Base-by-base conservation (phyloP, 2,888 invertebrate species). In the Caradrina kadenii region DNA sequence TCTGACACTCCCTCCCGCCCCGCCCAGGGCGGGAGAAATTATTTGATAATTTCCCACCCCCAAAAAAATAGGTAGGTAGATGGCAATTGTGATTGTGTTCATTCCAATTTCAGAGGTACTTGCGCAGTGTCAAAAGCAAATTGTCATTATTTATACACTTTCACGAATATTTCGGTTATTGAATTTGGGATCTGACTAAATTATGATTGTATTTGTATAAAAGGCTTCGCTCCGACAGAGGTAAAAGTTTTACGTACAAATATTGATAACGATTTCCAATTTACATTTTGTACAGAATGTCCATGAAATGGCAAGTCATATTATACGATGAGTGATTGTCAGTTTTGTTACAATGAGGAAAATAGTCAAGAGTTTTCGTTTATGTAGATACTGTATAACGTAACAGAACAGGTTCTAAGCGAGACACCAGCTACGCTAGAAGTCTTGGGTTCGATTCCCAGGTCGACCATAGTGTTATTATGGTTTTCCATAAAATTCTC, bases 261-360 rank as follows among this genome's bases (percentile, higher is more conserved):
- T 72, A 49, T 54, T 19, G 49, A 26, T 53, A 50, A 15, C 52
- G 52, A 45, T 67, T 49, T 75, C 19, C 59, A 59, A 75, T 75
- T 68, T 68, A 19, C 5, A 59, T 56, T 74, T 35, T 74, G 15
- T 66, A 49, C 39, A 54, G 67, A 71, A 67, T 22, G 11, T 49
- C 19, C 1, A 1, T 8, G 4, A 13, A 39, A 39, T 11, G 8
- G 53, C 17, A 45, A 45, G 59, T 52, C 62, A 17, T 56, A 26
- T 62, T 56, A 26, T 62, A 21, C 13, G 11, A 48, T 48, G n/a
- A 39, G 13, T 39, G 45, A 52, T 52, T 62, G 62, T 62, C 54
- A 72, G 53, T 77, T 71, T 64, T 64, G 35, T 45, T 48, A 22
- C 22, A 26, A 56, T 56, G 49, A 64, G 78, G 74, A 71, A 75